Conservation (phyloP, 1,140 invertebrate species). For the Pseudomyrmex concolor region DNA sequence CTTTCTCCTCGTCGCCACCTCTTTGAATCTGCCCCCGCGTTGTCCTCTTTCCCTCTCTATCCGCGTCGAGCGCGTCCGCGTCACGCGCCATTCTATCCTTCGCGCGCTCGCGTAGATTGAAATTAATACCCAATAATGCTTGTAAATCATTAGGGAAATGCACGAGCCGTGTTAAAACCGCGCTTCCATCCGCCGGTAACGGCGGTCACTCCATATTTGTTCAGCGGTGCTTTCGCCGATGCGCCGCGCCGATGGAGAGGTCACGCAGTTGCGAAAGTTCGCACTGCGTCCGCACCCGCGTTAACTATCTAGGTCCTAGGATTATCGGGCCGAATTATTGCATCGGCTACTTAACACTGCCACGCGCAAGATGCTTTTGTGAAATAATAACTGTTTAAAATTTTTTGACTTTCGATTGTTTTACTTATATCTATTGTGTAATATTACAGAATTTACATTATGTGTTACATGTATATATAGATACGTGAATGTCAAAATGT, state of each 20-base stretch:
- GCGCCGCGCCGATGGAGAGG: constrained; percentile 51
- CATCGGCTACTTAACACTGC: constrained; percentile 1
- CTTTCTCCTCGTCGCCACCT: constrained; percentile 34
- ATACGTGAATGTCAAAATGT: not conserved
- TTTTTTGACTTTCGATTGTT: not conserved
- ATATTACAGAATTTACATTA: constrained; percentile 8
- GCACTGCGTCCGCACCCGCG: constrained; percentile 37
- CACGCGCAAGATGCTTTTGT: not conserved
- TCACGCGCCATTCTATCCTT: constrained; percentile 76
- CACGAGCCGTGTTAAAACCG: constrained; percentile 79
- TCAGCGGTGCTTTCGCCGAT: constrained; percentile 74
- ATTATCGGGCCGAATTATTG: constrained; percentile 54
- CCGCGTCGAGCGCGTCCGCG: constrained; percentile 66
- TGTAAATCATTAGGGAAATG: constrained; percentile 84
- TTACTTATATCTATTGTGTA: not conserved
- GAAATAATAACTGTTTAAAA: not conserved
- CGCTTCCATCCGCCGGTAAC: constrained; percentile 71
- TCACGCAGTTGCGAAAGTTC: constrained; percentile 55
- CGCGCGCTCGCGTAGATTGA: constrained; percentile 80
- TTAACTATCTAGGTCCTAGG: constrained; percentile 62
- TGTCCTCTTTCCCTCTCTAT: constrained; percentile 54
- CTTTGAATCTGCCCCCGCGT: constrained; percentile 1
- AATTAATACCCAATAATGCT: constrained; percentile 85
- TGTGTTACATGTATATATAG: not conserved
- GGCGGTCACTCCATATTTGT: constrained; percentile 74